Evolutionary conservation across 53 echinoderm and acorn worm genomes (phyloP).

Genomic region (Antedon mediterranea): DNA sequence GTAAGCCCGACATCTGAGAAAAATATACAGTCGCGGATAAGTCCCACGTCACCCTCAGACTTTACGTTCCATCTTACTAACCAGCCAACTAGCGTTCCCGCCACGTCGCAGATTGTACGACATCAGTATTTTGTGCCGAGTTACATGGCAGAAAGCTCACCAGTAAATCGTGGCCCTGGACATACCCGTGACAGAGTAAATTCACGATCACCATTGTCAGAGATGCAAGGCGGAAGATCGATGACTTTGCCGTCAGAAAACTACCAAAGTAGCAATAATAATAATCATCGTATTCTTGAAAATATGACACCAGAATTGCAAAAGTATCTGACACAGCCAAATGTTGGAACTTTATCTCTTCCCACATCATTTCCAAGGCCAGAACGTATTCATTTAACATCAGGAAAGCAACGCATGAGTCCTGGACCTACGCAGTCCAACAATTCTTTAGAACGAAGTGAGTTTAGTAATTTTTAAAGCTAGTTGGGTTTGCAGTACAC

Average conservation of each 20-base stretch:
- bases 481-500: no score
- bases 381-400: slow-evolving; percentile 40
- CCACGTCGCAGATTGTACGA: slow-evolving; percentile 46
- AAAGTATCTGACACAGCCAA: not conserved
- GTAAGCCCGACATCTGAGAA: not conserved
- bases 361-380: slow-evolving; percentile 31
- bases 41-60: not conserved
- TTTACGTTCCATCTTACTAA: not conserved
- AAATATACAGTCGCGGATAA: not conserved
- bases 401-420: slow-evolving; percentile 8
- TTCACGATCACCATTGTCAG: slow-evolving; percentile 47
- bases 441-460: slow-evolving; percentile 67
- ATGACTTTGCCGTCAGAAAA: slow-evolving; percentile 3
- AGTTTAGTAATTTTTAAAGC: not conserved
- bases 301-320: not conserved
- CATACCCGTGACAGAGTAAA: slow-evolving; percentile 18
- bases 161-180: slow-evolving; percentile 12
- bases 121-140: slow-evolving; percentile 41
- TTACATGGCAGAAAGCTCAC: slow-evolving; percentile 35
- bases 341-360: slow-evolving; percentile 3
- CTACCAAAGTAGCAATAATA: slow-evolving; percentile 4
- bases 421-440: slow-evolving; percentile 41
- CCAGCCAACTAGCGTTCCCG: slow-evolving; percentile 2
- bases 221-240: slow-evolving; percentile 15
- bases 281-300: not conserved